Evolutionary conservation across 2,888 invertebrate genomes (phyloP).

Genomic region (Microdon myrmicae): DNA sequence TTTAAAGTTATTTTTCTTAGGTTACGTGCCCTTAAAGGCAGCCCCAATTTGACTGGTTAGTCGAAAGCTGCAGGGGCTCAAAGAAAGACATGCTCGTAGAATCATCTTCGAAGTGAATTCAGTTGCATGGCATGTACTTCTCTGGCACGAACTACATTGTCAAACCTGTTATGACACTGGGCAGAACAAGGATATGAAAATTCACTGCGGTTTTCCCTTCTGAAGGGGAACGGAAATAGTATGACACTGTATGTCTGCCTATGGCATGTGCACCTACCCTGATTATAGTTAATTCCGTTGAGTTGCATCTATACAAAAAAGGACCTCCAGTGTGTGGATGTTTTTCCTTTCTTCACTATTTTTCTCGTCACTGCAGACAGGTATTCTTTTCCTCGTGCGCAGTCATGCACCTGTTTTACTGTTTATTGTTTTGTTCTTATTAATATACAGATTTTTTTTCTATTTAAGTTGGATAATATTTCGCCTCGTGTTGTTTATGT

Average conservation of each 20-base stretch:
- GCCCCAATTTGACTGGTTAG: constrained; percentile 20
- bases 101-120: constrained; percentile 14
- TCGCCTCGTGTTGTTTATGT: constrained; percentile 28
- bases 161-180: constrained; percentile 29
- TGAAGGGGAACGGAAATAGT: constrained; percentile 11
- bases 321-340: constrained; percentile 12
- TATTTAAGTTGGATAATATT: constrained; percentile 32
- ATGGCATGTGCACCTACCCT: constrained; percentile 14
- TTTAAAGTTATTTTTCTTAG: constrained; percentile 4
- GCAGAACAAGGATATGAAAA: constrained; percentile 27
- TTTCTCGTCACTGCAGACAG: constrained; percentile 5
- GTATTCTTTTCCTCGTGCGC: constrained; percentile 25
- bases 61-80: constrained; percentile 2
- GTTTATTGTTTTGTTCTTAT: too few relatives aligned
- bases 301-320: constrained; percentile 13
- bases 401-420: constrained; percentile 38
- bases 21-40: constrained; percentile 12
- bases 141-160: too few relatives aligned
- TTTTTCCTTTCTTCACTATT: background rate
- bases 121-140: constrained; percentile 23
- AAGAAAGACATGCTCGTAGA: constrained; percentile 2
- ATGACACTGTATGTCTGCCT: constrained; percentile 30
- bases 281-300: constrained; percentile 19
- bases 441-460: too few relatives aligned
- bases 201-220: constrained; percentile 37